phyloP scores from a whole-genome alignment of 2,888 invertebrate species.

The Phasia obesa region DNA sequence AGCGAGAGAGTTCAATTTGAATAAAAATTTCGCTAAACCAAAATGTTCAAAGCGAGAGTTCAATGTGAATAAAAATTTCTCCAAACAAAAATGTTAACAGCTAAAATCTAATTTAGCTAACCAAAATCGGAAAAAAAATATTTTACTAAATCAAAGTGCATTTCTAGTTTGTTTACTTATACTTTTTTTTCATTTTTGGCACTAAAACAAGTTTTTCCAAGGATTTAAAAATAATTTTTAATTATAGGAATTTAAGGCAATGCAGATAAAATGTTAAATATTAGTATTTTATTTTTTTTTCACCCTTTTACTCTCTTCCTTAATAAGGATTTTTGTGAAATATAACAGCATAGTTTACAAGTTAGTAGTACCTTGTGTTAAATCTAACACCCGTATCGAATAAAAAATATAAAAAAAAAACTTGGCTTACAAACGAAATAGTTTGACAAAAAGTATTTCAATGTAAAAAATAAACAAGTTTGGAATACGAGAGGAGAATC shows the following conservation, averaged over 20 bases:
- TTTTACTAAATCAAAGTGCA: conserved; percentile 30
- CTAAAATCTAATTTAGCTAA: conserved; percentile 28
- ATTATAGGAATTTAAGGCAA: conserved; percentile 40
- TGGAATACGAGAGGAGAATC: neutral
- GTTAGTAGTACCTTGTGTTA: conserved; percentile 28
- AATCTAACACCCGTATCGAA: conserved; percentile 46
- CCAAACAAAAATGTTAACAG: conserved; percentile 8
- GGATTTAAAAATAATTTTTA: conserved; percentile 42
- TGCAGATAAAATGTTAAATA: conserved; percentile 44
- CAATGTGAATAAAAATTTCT: conserved; percentile 1
- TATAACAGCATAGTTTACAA: neutral
- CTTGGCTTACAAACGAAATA: conserved; percentile 39
- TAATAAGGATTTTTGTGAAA: conserved; percentile 1
- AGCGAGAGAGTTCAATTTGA: neutral
- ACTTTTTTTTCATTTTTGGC: conserved; percentile 35
- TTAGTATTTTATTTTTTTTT: conserved; percentile 5
- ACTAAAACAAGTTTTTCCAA: conserved; percentile 23
- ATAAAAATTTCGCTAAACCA: neutral
- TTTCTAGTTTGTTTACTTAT: conserved; percentile 22
- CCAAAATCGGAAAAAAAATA: neutral
- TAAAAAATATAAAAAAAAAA: conserved; percentile 36
- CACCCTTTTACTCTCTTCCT: neutral
- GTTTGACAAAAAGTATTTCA: neutral
- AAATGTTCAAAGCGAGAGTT: conserved; percentile 19
- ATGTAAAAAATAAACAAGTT: neutral